These are phyloP conservation scores for Dendrocincla tyrannina DNA, from an alignment of 2,797 vertebrate species.

Conservation along the genomic window DNA sequence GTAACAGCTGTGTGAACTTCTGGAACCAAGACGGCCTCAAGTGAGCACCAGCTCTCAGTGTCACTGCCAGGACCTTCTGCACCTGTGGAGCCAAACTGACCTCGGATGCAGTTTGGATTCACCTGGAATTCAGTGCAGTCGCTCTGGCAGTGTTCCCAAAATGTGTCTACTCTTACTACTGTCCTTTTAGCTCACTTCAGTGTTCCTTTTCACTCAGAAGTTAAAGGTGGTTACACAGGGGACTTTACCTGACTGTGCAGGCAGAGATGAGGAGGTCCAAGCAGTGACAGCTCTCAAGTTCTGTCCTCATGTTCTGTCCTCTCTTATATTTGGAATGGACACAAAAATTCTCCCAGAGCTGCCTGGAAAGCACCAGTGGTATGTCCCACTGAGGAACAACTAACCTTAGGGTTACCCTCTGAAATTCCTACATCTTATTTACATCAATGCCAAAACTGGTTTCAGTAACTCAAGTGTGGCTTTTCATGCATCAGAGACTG, in stretches of 20 bases:
- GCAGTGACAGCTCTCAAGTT: neutral
- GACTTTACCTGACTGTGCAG: neutral
- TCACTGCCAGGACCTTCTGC: neutral
- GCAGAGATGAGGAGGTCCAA: neutral
- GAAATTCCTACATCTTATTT: neutral
- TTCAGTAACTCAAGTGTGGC: neutral
- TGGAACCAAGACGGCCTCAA: neutral
- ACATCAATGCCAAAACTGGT: neutral
- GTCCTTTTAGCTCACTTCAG: neutral
- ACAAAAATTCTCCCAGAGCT: neutral
- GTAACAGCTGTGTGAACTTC: neutral
- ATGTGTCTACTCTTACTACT: neutral
- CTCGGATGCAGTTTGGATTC: neutral
- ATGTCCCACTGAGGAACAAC: neutral
- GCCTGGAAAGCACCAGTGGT: neutral
- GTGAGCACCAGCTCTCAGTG: neutral
- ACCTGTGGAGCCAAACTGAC: neutral
- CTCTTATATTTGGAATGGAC: neutral
- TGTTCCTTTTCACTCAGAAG: neutral
- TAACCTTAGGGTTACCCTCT: neutral
- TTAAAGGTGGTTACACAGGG: neutral
- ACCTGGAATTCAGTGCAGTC: neutral
- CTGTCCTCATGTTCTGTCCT: neutral
- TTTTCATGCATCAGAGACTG: neutral
- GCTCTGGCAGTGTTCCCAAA: neutral